Percentiles rank a stretch among this genome's conserved stretches.
Evolutionary conservation across 1,140 invertebrate genomes (phyloP).

Genomic region (Cyclargus thomasi): DNA sequence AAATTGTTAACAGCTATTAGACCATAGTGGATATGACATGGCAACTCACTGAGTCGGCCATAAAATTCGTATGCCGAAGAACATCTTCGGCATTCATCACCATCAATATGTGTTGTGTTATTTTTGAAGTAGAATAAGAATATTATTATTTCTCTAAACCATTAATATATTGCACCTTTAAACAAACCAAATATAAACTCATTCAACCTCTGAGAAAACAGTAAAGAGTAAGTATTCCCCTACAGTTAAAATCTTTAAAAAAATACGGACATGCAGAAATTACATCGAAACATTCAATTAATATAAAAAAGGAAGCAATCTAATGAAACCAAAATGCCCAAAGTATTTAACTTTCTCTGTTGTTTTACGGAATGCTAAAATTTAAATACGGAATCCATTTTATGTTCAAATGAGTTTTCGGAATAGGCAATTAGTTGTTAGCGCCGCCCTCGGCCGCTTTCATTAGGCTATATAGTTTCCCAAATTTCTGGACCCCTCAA

Average conservation of each 20-base stretch:
- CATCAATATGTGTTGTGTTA: too few species aligned
- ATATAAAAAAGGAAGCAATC: constrained; percentile 28
- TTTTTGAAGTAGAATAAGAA: too few species aligned
- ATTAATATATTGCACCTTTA: too few species aligned
- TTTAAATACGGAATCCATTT: constrained; percentile 75
- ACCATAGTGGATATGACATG: too few species aligned
- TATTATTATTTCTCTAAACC: too few species aligned
- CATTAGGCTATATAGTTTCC: constrained; percentile 73
- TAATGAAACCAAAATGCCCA: constrained; percentile 50
- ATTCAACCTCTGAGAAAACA: too few species aligned
- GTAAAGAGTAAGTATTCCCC: too few species aligned
- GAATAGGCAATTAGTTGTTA: constrained; percentile 75
- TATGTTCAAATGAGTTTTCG: constrained; percentile 74
- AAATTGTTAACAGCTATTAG: too few species aligned
- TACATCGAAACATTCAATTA: constrained; percentile 10
- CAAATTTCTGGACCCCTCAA: constrained; percentile 65
- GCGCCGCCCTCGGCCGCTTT: constrained; percentile 71
- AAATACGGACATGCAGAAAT: not conserved
- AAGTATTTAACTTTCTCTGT: constrained; percentile 65
- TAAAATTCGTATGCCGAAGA: too few species aligned
- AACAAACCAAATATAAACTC: too few species aligned
- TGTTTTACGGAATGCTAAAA: constrained; percentile 70
- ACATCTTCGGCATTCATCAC: too few species aligned
- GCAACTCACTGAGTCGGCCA: too few species aligned
- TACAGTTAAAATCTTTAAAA: not conserved